phyloP scores from a whole-genome alignment of 2,797 vertebrate species.

The Bryconaethiops microstoma region DNA sequence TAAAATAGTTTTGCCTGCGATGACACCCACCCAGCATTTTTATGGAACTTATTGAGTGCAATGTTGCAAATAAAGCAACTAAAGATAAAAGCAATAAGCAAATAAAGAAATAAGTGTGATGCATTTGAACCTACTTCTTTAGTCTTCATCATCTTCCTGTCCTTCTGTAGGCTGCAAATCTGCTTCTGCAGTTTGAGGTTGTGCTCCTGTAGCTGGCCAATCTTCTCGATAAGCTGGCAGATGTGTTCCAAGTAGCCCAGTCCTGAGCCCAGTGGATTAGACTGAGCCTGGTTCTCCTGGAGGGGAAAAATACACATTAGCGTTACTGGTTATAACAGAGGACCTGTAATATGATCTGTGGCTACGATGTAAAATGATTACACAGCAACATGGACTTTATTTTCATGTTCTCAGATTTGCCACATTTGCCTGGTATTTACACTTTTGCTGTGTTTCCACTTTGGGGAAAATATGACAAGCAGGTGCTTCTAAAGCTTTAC shows the following conservation, averaged over 20 bases:
- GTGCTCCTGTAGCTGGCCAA: constrained; percentile 86
- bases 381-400: not conserved
- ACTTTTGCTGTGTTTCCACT: not conserved
- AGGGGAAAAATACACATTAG: constrained; percentile 4
- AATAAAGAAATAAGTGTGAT: no score
- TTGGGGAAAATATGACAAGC: not conserved
- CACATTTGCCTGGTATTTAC: not conserved
- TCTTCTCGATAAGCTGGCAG: constrained; percentile 89
- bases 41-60: not conserved
- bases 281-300: constrained; percentile 77
- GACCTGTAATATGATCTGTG: not conserved
- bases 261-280: constrained; percentile 77
- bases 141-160: constrained; percentile 73
- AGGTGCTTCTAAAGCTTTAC: not conserved
- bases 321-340: not conserved
- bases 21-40: no score
- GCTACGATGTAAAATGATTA: not conserved
- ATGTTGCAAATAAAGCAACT: not conserved
- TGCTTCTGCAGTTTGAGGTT: constrained; percentile 84
- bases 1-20: no score
- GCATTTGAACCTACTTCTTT: constrained; percentile 76
- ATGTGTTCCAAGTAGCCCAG: constrained; percentile 88
- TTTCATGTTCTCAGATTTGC: not conserved
- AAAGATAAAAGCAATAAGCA: no score
- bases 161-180: constrained; percentile 80